Evolutionary conservation across 2,888 invertebrate species (phyloP), one percentile per base, ranked within the genome.

Genomic region (Leptopterna dolabrata): DNA sequence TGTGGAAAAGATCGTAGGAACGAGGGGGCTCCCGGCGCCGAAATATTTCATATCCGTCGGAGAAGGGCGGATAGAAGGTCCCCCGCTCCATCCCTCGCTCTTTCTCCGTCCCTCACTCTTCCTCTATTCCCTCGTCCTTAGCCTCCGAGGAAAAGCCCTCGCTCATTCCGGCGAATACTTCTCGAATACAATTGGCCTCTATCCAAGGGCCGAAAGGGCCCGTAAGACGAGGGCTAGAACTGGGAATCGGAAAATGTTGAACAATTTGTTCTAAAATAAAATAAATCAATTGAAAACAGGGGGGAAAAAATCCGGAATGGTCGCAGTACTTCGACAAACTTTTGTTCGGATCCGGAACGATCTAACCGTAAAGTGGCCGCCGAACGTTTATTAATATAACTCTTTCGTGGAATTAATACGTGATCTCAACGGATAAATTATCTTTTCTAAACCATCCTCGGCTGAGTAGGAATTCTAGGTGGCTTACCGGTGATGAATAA

Each of bases 1-100:
- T 81, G 63, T 78, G 63, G 86, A 80, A 85, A 85, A 85, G 85
- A 85, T 85, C 85, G 85, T 73, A 73, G 85, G 76, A 85, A 36
- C 24, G 63, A 27, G 70, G 81, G 83, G 27, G 47, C 47, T 70
- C 70, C n/a, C 85, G 85, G 85, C 85, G 85, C 85, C 85, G 51
- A 85, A 85, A 85, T 85, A 85, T 85, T 85, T 85, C 85, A 85
- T 85, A 85, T 85, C 85, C 73, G 85, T 76, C 85, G 76, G 85
- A 29, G 82, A 30, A 82, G 47, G 51, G 70, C 70, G 83, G 70
- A 83, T 70, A 41, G 83, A 51, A 55, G n/a, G 9, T 4, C 13
- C 45, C 45, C 45, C 78, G 24, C 30, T 14, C 76, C 24, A 2
- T n/a, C 76, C 36, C 24, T 4, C 19, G 41, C 9, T 24, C 78